Base-by-base conservation (phyloP, 2,888 invertebrate species). In the Papilio elwesi region DNA sequence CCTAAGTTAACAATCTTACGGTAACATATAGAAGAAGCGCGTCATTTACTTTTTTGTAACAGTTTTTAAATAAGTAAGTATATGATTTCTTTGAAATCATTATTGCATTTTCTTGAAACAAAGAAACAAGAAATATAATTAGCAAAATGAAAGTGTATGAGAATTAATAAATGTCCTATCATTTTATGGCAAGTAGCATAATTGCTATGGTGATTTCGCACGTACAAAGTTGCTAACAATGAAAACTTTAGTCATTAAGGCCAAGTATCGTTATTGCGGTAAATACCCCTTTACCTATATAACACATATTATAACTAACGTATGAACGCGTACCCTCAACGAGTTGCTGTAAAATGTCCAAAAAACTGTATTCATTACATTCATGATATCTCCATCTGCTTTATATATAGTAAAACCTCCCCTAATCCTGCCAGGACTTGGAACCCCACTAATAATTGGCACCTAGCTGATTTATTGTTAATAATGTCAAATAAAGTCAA, bases 161-260 rank as follows among this genome's bases (percentile, higher is more conserved):
- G 70, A 75, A 76, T 71, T 75, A 68, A 76, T 74, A 75, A 78
- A 79, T 76, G 78, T 76, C 74, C n/a, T 72, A 73, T 70, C 71
- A 67, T 68, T 68, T 26, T 75, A 73, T 70, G 75, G 76, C 77
- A 77, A 79, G 79, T 78, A 79, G 77, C 77, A 78, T 78, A 79
- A 76, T 80, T 79, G 83, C 82, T 78, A 81, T 82, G 86, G 89
- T 88, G 89, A 90, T 90, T 88, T 87, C 86, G 86, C 88, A 86
- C 87, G 85, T 89, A 90, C 87, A 86, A 90, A 90, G 89, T 90
- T 89, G 82, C 57, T 55, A 71, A 70, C 70, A 70, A 70, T 84
- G 86, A 82, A 86, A 92, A 92, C 89, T 92, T 92, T 86, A 86
- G 87, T 90, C 92, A 91, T 92, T 92, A 92, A 70, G 75, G 74